phyloP scores from a whole-genome alignment of 2,888 invertebrate species.

The Pandemis corylana region DNA sequence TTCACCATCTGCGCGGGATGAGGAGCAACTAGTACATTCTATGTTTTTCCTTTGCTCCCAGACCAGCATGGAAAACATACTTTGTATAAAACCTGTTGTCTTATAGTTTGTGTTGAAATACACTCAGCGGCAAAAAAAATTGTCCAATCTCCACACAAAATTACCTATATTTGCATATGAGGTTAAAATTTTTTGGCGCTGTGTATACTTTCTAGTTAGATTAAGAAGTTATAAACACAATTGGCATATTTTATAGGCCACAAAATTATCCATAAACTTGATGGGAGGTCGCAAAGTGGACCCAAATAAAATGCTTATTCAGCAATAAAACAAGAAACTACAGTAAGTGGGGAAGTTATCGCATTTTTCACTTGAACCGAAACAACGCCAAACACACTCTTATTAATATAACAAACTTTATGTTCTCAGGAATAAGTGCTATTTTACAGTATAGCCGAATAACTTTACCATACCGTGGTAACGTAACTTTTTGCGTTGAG shows the following conservation, averaged over 20 bases:
- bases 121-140: too few relatives aligned
- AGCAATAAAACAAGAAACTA: conserved; percentile 40
- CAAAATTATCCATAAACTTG: conserved; percentile 1
- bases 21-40: too few relatives aligned
- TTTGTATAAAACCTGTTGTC: too few relatives aligned
- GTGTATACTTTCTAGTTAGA: neutral
- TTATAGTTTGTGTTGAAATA: too few relatives aligned
- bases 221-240: neutral
- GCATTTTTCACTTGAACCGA: conserved; percentile 36
- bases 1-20: too few relatives aligned
- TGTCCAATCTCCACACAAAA: too few relatives aligned
- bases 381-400: conserved; percentile 25
- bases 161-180: too few relatives aligned
- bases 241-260: neutral
- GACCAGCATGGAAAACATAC: too few relatives aligned
- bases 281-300: conserved; percentile 18
- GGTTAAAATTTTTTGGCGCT: neutral
- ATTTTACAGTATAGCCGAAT: conserved; percentile 11
- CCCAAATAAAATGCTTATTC: conserved; percentile 37
- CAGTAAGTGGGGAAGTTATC: conserved; percentile 40
- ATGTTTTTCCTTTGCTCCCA: too few relatives aligned
- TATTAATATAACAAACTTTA: conserved; percentile 30
- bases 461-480: neutral
- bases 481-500: neutral
- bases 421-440: conserved; percentile 7